A percentile compares a stretch with the other conserved stretches of the same genome.
Conservation (phyloP, 2,888 invertebrate species). For the Ectemnius cavifrons region DNA sequence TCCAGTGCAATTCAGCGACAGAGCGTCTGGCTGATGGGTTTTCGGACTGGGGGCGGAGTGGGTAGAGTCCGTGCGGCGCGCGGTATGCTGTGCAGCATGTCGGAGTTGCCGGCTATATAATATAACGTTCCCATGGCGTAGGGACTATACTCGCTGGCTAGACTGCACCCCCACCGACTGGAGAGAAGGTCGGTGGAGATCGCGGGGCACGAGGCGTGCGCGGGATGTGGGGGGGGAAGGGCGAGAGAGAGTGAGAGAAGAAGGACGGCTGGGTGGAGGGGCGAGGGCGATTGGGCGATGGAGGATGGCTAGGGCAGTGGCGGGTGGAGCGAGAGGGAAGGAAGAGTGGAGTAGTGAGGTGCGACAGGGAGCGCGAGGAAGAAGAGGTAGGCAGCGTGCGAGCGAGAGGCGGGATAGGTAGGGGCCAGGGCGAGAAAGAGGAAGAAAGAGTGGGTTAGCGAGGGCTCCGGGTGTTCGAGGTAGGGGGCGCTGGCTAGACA, state of each 20-base stretch:
- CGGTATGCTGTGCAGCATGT: conserved; percentile 31
- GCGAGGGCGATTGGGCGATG: conserved; percentile 31
- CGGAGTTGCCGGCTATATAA: conserved; percentile 45
- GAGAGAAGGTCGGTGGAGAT: conserved; percentile 65
- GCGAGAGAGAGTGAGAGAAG: conserved; percentile 25
- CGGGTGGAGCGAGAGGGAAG: conserved; percentile 40
- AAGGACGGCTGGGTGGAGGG: not conserved
- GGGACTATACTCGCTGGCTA: conserved; percentile 73
- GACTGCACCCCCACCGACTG: conserved; percentile 71
- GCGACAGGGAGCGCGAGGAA: no score
- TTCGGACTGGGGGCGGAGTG: conserved; percentile 38
- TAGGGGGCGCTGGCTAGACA: conserved; percentile 78
- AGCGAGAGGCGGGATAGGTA: conserved; percentile 60
- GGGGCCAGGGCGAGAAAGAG: conserved; percentile 73
- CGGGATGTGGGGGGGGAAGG: conserved; percentile 39
- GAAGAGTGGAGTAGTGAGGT: not conserved
- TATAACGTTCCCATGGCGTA: conserved; percentile 62
- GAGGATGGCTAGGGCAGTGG: conserved; percentile 57
- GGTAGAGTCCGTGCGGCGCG: conserved; percentile 37
- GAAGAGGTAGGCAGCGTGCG: conserved; percentile 24
- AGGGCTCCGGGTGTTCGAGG: conserved; percentile 74
- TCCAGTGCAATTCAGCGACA: conserved; percentile 40
- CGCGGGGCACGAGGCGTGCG: conserved; percentile 69
- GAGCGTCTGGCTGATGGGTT: conserved; percentile 52
- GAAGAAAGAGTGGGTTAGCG: conserved; percentile 39